Evolutionary conservation across 1,140 invertebrate species (phyloP).

Genomic region (Pseudomyrmex dendroicus): DNA sequence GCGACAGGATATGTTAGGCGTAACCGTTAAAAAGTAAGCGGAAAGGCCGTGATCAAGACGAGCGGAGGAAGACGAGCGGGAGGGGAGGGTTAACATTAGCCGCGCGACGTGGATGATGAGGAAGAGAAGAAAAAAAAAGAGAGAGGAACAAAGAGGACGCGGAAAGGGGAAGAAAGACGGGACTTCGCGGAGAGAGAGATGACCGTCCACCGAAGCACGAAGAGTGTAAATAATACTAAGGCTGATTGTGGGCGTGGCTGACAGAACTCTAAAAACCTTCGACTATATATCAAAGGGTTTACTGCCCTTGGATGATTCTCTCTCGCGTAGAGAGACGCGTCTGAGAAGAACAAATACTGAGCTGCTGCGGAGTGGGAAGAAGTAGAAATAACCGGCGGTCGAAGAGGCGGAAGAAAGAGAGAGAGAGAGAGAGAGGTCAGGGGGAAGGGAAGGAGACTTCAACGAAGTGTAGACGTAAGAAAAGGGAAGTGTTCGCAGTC

Average conservation of each 20-base stretch:
- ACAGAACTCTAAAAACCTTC: slow-evolving; percentile 86
- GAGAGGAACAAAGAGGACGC: not conserved
- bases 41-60: slow-evolving; percentile 40
- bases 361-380: slow-evolving; percentile 55
- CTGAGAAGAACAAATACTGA: slow-evolving; percentile 74
- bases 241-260: slow-evolving; percentile 86
- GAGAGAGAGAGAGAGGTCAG: slow-evolving; percentile 61
- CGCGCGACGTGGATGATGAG: slow-evolving; percentile 23
- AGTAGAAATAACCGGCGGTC: slow-evolving; percentile 53
- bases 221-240: slow-evolving; percentile 86
- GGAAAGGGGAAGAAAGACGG: slow-evolving; percentile 52
- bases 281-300: slow-evolving; percentile 86
- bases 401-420: slow-evolving; percentile 56
- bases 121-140: not conserved
- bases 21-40: slow-evolving; percentile 56
- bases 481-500: slow-evolving; percentile 9
- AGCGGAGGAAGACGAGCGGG: slow-evolving; percentile 9
- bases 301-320: slow-evolving; percentile 84
- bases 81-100: slow-evolving; percentile 36
- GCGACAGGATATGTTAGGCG: slow-evolving; percentile 44
- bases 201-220: slow-evolving; percentile 77
- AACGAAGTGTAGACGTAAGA: slow-evolving; percentile 16
- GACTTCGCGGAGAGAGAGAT: slow-evolving; percentile 60
- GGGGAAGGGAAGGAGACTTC: slow-evolving; percentile 55
- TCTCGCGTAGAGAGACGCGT: slow-evolving; percentile 63